A percentile compares a stretch with the other conserved stretches of the same genome.
Evolutionary conservation across 2,888 invertebrate genomes (phyloP).

Genomic region (Neuroscelio doddi): DNA sequence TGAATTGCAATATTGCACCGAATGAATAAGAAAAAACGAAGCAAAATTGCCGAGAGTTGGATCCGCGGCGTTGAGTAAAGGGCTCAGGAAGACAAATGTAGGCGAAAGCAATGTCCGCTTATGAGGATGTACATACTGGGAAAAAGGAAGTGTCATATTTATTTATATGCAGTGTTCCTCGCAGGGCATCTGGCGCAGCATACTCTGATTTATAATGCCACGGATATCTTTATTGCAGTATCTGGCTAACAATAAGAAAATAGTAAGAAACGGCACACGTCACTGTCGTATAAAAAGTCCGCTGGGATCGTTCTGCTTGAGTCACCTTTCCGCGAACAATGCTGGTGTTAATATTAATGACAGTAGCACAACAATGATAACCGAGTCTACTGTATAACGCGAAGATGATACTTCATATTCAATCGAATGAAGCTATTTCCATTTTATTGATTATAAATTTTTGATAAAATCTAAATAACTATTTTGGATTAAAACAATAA

Average conservation of each 20-base stretch:
- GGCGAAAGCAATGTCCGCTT: constrained; percentile 60
- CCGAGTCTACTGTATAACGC: too few relatives aligned
- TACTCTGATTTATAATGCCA: constrained; percentile 39
- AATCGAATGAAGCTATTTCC: too few relatives aligned
- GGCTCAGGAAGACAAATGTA: constrained; percentile 54
- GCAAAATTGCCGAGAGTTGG: not conserved
- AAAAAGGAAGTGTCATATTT: constrained; percentile 62
- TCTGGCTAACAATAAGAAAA: constrained; percentile 33
- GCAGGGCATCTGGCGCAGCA: constrained; percentile 45
- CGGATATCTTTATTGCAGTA: constrained; percentile 60
- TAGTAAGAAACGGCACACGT: constrained; percentile 42
- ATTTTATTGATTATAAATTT: too few relatives aligned
- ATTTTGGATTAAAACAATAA: too few relatives aligned
- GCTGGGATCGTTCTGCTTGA: constrained; percentile 38
- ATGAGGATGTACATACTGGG: too few relatives aligned
- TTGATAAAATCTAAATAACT: too few relatives aligned
- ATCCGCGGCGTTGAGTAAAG: constrained; percentile 2
- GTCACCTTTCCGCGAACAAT: constrained; percentile 36
- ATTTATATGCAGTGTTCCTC: constrained; percentile 58
- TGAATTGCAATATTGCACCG: too few relatives aligned
- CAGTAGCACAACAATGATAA: too few relatives aligned
- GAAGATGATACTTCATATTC: too few relatives aligned
- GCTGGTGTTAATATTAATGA: constrained; percentile 24
- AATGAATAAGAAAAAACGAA: too few relatives aligned
- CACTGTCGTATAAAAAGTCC: too few relatives aligned